phyloP scores from a whole-genome alignment of 2,888 invertebrate species.

The Morinoia aosen region DNA sequence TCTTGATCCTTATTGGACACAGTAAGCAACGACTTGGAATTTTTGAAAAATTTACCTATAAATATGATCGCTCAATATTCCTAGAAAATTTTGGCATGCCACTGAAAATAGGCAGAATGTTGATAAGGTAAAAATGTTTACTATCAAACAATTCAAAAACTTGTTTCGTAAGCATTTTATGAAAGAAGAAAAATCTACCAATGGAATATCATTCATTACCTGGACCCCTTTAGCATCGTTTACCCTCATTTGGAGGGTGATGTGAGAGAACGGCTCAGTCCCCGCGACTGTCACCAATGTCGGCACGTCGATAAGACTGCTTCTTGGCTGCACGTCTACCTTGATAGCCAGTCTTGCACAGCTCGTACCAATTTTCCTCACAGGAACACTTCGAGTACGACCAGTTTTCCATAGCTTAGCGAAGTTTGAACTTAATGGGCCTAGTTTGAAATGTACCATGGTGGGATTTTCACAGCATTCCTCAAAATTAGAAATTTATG shows the following conservation, averaged over 20 bases:
- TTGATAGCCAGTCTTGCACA: background rate
- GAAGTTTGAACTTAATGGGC: background rate
- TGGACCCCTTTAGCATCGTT: constrained; percentile 57
- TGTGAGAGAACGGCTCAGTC: constrained; percentile 53
- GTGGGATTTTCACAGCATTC: background rate
- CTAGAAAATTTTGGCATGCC: background rate
- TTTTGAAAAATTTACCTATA: background rate
- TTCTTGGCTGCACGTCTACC: constrained; percentile 54
- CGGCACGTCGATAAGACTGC: constrained; percentile 60
- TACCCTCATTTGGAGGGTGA: constrained; percentile 56
- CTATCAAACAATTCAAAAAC: background rate
- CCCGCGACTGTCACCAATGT: constrained; percentile 56
- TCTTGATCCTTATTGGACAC: background rate
- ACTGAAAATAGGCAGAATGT: background rate
- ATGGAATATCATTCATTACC: constrained; percentile 27
- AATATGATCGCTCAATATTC: background rate
- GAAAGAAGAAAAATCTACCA: background rate
- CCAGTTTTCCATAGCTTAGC: background rate
- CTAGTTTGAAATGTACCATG: background rate
- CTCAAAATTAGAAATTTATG: background rate
- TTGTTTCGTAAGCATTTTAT: background rate
- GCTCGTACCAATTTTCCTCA: background rate
- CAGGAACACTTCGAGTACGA: background rate
- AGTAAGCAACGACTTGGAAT: background rate
- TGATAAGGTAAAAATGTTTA: background rate